Percentiles rank a stretch among this genome's conserved stretches.
Evolutionary conservation across 2,797 vertebrate species (phyloP).

Genomic region (Neoniphon sammara): DNA sequence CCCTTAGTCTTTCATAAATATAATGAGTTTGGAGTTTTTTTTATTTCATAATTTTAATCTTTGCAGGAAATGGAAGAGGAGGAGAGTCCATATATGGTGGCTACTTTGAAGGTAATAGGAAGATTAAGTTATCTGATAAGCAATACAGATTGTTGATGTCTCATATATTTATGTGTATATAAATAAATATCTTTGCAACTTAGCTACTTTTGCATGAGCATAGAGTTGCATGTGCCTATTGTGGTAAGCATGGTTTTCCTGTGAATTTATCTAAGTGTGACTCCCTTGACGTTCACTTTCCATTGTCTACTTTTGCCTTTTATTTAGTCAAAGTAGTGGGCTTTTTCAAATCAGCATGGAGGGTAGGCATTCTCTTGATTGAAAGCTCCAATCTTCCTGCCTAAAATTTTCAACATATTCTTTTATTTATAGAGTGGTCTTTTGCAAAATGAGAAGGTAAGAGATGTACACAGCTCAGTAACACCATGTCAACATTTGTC

Average conservation of each 20-base stretch:
- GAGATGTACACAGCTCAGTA: conserved; percentile 96
- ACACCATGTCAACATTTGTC: conserved; percentile 92
- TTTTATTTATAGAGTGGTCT: conserved; percentile 99
- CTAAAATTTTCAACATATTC: conserved; percentile 99
- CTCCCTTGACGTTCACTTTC: conserved; percentile 61
- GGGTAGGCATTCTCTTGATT: conserved; percentile 97
- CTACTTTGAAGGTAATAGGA: conserved; percentile 97
- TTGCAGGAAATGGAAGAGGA: conserved; percentile 96
- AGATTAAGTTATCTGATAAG: conserved; percentile 34
- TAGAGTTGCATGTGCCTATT: conserved; percentile 88
- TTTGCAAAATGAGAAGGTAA: conserved; percentile 99
- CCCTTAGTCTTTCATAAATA: neutral
- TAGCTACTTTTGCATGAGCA: conserved; percentile 87
- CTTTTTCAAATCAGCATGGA: conserved; percentile 95
- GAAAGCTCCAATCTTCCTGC: conserved; percentile 98
- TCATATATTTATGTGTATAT: conserved; percentile 30
- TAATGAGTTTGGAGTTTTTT: neutral
- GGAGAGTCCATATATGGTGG: conserved; percentile 99
- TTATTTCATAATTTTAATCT: conserved; percentile 24
- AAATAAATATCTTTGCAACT: conserved; percentile 22
- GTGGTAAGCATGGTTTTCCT: conserved; percentile 83
- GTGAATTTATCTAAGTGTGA: conserved; percentile 46
- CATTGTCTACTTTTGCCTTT: conserved; percentile 62
- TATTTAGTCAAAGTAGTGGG: conserved; percentile 64
- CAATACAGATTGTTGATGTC: conserved; percentile 19